A percentile compares a stretch with the other conserved stretches of the same genome.
phyloP scores from a whole-genome alignment of 2,888 invertebrate species.

The Ochropleura plecta region DNA sequence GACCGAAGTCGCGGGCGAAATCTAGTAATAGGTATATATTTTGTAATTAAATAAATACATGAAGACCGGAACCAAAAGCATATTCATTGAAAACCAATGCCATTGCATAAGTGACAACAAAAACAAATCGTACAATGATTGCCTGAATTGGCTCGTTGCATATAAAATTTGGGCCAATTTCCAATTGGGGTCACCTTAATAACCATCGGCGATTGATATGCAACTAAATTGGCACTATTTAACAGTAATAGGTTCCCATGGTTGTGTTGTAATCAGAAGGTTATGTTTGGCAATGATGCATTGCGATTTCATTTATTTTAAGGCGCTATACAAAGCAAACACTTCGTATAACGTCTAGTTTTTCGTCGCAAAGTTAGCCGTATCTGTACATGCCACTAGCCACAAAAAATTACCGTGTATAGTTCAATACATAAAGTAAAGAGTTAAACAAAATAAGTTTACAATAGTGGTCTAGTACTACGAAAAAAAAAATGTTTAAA shows the following conservation, averaged over 20 bases:
- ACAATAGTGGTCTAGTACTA: too few relatives aligned
- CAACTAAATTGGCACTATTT: slow-evolving; percentile 52
- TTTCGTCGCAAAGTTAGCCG: too few relatives aligned
- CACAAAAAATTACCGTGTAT: too few relatives aligned
- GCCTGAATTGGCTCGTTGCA: slow-evolving; percentile 52
- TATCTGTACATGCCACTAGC: too few relatives aligned
- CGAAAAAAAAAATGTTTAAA: too few relatives aligned
- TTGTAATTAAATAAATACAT: neutral
- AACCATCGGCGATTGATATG: slow-evolving; percentile 38
- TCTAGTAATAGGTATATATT: too few relatives aligned
- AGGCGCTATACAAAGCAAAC: too few relatives aligned
- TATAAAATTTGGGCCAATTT: slow-evolving; percentile 54
- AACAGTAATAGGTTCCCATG: slow-evolving; percentile 47
- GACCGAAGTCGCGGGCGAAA: too few relatives aligned
- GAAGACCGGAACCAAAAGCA: slow-evolving; percentile 21
- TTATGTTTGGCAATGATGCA: slow-evolving; percentile 13
- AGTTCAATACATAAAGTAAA: too few relatives aligned
- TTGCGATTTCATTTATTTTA: slow-evolving; percentile 1
- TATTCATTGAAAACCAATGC: slow-evolving; percentile 12
- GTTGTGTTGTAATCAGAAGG: slow-evolving; percentile 29
- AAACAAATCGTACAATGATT: slow-evolving; percentile 42
- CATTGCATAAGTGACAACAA: slow-evolving; percentile 42
- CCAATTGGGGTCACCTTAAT: slow-evolving; percentile 44
- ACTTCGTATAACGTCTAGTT: too few relatives aligned
- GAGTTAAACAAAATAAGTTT: too few relatives aligned